These are phyloP conservation scores for Poeciliopsis turrubarensis DNA, from an alignment of 2,113 vertebrate genomes.

Conservation along the genomic window DNA sequence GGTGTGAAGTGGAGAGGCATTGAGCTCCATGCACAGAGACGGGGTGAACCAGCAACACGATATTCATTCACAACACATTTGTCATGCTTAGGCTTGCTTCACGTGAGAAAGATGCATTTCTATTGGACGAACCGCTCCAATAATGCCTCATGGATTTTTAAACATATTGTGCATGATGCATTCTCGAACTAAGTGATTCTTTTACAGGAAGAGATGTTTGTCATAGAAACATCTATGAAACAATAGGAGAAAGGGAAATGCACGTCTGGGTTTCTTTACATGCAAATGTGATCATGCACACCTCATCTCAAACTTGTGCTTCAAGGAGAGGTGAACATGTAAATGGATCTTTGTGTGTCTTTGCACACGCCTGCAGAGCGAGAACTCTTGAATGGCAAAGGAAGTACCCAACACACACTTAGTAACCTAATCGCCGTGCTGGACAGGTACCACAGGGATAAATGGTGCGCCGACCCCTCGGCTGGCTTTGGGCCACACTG, in stretches of 20 bases:
- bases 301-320: slow-evolving; percentile 8
- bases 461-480: slow-evolving; percentile 13
- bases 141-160: slow-evolving; percentile 16
- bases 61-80: slow-evolving; percentile 32
- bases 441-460: slow-evolving; percentile 33
- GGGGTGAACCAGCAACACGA: slow-evolving; percentile 24
- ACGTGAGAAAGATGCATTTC: slow-evolving; percentile 18
- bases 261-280: neutral
- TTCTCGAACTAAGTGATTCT: slow-evolving; percentile 1
- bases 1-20: slow-evolving; percentile 23
- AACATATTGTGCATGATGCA: slow-evolving; percentile 8
- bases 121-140: slow-evolving; percentile 22
- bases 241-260: neutral
- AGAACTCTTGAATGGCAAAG: slow-evolving; percentile 26
- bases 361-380: slow-evolving; percentile 29
- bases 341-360: slow-evolving; percentile 61
- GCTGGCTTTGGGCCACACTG: slow-evolving; percentile 32
- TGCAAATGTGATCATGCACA: slow-evolving; percentile 2
- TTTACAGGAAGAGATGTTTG: slow-evolving; percentile 8
- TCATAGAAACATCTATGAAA: neutral
- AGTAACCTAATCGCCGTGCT: slow-evolving; percentile 56
- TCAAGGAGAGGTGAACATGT: slow-evolving; percentile 52
- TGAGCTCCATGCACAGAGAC: slow-evolving; percentile 48
- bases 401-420: slow-evolving; percentile 52
- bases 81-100: neutral